Base-by-base conservation (phyloP, 2,888 invertebrate species). In the Drosophila phalerata region DNA sequence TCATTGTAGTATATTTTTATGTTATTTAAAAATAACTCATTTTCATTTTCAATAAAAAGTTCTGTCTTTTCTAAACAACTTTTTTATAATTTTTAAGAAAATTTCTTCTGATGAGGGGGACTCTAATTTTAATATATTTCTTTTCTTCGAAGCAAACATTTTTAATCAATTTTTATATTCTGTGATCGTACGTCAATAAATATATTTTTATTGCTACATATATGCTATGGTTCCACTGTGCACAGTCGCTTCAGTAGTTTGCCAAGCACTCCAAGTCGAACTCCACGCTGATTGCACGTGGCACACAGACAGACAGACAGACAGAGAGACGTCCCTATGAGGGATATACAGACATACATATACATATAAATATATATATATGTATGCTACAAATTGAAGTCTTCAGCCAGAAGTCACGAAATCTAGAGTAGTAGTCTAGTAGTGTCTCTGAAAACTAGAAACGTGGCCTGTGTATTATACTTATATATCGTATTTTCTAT, bases 391-490 rank as follows among this genome's bases (percentile, higher is more conserved):
- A 85, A 86, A 88, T 86, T 86, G 88, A 86, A 88, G 85, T 71
- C 85, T 86, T 86, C 89, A 84, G 74, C 73, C 65, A 72, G 77
- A 74, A 86, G 88, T 88, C 85, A 86, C 85, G 88, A 86, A 84
- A 86, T 88, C 81, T 86, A 76, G 87, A 84, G 79, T 86, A 86
- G 86, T 85, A 85, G 84, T 83, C 78, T 85, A 75, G 73, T 83
- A 80, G 83, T 73, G 69, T 71, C 70, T 65, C 57, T 67, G 69
- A 57, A 49, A 64, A 47, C 74, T 63, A 63, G 78, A 64, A 67
- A 79, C 79, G 79, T 81, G 79, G 55, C 43, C 58, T 66, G 61
- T 51, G 57, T 53, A 63, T 52, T 61, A 51, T 63, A 28, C 40
- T 13, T 67, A 62, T 78, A 66, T 79, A 70, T 47, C 47, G 65